Evolutionary conservation across 2,888 invertebrate species (phyloP), one percentile per base, ranked within the genome.

Genomic region (Sphaerophoria rueppellii): DNA sequence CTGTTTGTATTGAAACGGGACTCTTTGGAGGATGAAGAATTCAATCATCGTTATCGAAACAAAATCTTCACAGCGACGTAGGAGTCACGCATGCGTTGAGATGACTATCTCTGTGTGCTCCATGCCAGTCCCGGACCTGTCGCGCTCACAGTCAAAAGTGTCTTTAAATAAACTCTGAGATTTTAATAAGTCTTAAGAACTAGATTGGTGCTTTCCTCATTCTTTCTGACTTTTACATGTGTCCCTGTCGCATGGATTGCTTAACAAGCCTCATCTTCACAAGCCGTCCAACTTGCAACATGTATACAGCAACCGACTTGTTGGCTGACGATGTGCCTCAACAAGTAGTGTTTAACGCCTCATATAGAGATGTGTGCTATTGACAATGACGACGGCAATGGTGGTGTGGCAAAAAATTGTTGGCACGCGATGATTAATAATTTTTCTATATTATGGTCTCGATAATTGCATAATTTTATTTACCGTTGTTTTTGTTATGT

Each of bases 371-470:
- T 52, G n/a, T n/a, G n/a, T n/a, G 48, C 40, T 43, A n/a, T 1
- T 34, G 48, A 35, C 35, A 35, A 32, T n/a, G 34, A 37, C 16
- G 61, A 52, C 55, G 16, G 12, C 46, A 46, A n/a, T 57, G 60
- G 34, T 76, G 81, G 77, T 85, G 57, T 72, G 80, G 76, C 73
- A 60, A 46, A 16, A 40, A 76, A 85, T 85, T 70, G 81, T 70
- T 73, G 85, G 81, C 85, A 85, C 81, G 85, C 85, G 85, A 85
- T 85, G 85, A 85, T 85, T 85, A 80, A 85, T 85, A 85, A 76
- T 85, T 85, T 85, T 73, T 77, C 76, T 76, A 76, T 85, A 72
- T 76, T 70, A 85, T 85, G 73, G 76, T 81, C 85, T 73, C 50
- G 70, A 85, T 85, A 85, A 85, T 85, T 85, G 73, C 70, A 81